Base-by-base conservation (phyloP, 2,888 invertebrate species). In the Dryobotodes eremita region DNA sequence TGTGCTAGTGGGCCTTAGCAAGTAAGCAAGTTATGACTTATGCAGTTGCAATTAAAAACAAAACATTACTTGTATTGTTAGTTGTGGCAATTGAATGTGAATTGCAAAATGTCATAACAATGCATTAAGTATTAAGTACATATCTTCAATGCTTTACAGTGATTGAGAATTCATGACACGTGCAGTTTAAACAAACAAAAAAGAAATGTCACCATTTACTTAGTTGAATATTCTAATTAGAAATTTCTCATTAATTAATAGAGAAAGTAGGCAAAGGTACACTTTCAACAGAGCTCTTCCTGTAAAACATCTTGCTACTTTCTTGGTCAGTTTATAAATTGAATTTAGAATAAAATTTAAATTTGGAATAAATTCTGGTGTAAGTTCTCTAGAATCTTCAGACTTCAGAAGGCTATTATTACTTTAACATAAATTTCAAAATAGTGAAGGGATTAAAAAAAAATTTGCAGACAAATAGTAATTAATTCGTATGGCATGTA, bases 221-320 rank as follows among this genome's bases (percentile, higher is more conserved):
- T 64, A 23, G 26, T n/a, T n/a, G n/a, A n/a, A 48, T n/a, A 57
- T 31, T 77, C 7, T 59, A 62, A 72, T 82, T 68, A 79, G 46
- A 79, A 50, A 53, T 53, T 36, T 57, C 15, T n/a, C n/a, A n/a
- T n/a, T 72, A 15, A 64, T 15, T 77, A 11, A 23, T 59, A 53
- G 53, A 69, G 71, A 77, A 82, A 82, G 59, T 69, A 46, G 20
- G 57, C 36, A 48, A 62, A 72, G 13, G 31, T 50, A 31, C 46
- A 75, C 55, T 69, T 82, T 71, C 46, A 46, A 57, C 17, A 15
- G 13, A 48, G 31, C 64, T 48, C 59, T 61, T 66, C 53, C 61
- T 68, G 23, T 62, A 46, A 57, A 15, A 20, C 23, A 71, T 69
- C 23, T 17, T 53, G 23, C 15, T 53, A 69, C 17, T n/a, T 55